phyloP scores from a whole-genome alignment of 2,113 vertebrate species.

The Casuarius casuarius region DNA sequence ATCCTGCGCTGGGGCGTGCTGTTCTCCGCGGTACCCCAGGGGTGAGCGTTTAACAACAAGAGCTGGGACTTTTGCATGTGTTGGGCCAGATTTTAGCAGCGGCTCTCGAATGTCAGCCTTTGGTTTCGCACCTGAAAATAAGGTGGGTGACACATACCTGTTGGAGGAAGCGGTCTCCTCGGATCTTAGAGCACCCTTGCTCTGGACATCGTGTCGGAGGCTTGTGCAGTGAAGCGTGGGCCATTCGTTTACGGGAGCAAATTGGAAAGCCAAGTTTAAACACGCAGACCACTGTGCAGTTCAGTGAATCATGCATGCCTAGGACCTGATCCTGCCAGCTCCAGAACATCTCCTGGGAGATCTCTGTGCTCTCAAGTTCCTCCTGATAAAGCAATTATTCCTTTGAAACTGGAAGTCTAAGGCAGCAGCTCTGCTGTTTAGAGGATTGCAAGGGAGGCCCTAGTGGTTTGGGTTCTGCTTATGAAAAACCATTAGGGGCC shows the following conservation, averaged over 20 bases:
- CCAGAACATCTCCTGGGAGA: conserved; percentile 57
- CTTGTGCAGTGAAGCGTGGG: neutral
- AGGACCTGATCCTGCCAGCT: neutral
- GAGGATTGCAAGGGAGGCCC: neutral
- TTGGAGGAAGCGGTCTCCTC: neutral
- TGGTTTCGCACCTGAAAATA: neutral
- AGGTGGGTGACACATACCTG: neutral
- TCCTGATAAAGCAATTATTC: conserved; percentile 32
- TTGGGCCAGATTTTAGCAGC: neutral
- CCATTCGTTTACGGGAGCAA: neutral
- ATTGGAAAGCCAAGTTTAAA: conserved; percentile 24
- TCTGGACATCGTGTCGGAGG: neutral
- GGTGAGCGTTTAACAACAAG: neutral
- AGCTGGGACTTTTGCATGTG: neutral
- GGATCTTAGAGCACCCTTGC: neutral
- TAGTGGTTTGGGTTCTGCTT: neutral
- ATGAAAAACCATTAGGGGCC: conserved; percentile 8
- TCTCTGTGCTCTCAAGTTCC: conserved; percentile 5
- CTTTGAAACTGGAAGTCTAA: neutral
- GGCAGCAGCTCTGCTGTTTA: neutral
- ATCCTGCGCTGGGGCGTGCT: neutral
- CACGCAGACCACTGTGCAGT: conserved; percentile 35
- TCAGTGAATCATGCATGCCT: conserved; percentile 27
- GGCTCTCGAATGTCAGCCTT: neutral
- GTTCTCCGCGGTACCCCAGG: neutral